Conservation (phyloP, 2,888 invertebrate species). For the Busseola fusca region DNA sequence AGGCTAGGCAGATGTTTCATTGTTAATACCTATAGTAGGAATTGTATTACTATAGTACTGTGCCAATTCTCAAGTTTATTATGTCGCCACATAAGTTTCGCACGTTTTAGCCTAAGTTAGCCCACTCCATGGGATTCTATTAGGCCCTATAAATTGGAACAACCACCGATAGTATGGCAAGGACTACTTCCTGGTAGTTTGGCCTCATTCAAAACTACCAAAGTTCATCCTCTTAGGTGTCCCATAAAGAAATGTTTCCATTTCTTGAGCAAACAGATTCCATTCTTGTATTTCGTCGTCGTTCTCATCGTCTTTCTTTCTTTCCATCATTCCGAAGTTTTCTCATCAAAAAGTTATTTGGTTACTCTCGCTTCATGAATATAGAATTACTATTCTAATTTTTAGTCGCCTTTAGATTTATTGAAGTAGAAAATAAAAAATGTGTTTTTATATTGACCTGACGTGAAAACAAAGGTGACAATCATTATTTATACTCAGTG, state of each 20-base stretch:
- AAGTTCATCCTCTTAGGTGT: constrained; percentile 36
- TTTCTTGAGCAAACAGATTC: constrained; percentile 55
- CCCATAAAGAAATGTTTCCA: constrained; percentile 47
- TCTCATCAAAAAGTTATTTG: constrained; percentile 64
- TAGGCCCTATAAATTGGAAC: constrained; percentile 20
- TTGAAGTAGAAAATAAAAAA: constrained; percentile 43
- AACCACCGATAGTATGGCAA: constrained; percentile 24
- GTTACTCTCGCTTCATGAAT: constrained; percentile 55
- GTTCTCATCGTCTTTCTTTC: constrained; percentile 51
- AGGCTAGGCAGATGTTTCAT: too few species aligned
- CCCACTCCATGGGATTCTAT: constrained; percentile 18
- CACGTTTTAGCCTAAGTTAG: background rate
- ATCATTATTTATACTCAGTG: constrained; percentile 21
- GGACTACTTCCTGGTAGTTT: constrained; percentile 37
- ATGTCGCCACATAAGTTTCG: constrained; percentile 9
- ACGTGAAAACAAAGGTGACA: constrained; percentile 11
- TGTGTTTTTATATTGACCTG: constrained; percentile 15
- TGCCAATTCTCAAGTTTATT: background rate
- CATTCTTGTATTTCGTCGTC: constrained; percentile 45
- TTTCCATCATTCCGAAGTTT: constrained; percentile 55
- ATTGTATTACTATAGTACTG: too few species aligned
- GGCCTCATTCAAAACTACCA: constrained; percentile 47
- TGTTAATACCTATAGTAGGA: too few species aligned
- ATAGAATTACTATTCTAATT: constrained; percentile 61
- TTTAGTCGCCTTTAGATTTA: constrained; percentile 38